Evolutionary conservation across 2,797 vertebrate genomes (phyloP).

Genomic region (Chloroceryle inda): DNA sequence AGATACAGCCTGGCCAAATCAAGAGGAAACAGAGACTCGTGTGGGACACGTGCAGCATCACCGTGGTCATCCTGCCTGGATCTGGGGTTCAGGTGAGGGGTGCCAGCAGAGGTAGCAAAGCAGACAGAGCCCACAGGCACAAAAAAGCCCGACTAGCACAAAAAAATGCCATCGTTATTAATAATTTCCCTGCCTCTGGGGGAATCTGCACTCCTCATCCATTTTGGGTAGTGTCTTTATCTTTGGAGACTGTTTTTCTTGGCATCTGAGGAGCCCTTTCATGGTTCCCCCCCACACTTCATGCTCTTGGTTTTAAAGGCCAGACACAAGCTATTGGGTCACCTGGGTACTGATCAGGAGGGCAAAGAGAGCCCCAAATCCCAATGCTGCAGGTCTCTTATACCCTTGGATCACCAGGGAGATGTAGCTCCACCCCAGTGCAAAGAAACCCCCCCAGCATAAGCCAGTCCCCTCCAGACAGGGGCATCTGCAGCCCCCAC

Average conservation of each 20-base stretch:
- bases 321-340: neutral
- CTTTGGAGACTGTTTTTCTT: neutral
- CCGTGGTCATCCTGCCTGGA: rapidly evolving
- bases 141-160: neutral
- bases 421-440: rapidly evolving
- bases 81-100: rapidly evolving
- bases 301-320: neutral
- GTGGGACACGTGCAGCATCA: neutral
- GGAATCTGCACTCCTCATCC: slow-evolving; percentile 24
- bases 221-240: slow-evolving; percentile 35
- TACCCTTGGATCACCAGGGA: neutral
- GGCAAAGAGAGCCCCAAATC: neutral
- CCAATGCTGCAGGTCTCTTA: neutral
- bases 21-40: neutral
- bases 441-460: neutral
- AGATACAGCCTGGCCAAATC: neutral
- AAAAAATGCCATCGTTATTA: neutral
- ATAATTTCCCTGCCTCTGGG: slow-evolving; percentile 37
- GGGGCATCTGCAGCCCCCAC: neutral
- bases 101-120: neutral
- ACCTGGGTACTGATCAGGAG: neutral
- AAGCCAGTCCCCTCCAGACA: rapidly evolving
- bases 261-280: neutral
- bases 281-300: neutral
- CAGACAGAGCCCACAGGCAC: rapidly evolving